Evolutionary conservation across 1,140 invertebrate species (phyloP).

Genomic region (Melitaea cinxia): DNA sequence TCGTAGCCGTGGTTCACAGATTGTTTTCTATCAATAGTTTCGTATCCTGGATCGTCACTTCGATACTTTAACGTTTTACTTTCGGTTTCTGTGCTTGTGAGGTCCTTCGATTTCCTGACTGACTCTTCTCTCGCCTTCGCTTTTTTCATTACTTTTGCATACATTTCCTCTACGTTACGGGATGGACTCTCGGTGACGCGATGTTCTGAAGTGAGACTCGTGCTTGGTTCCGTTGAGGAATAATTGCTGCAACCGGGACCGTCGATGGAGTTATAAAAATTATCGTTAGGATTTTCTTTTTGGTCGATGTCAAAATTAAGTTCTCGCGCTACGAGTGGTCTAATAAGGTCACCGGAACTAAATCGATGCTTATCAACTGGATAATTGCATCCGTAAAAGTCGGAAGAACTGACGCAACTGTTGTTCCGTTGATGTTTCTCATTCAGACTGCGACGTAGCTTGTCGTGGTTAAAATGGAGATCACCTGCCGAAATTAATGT

Average conservation of each 20-base stretch:
- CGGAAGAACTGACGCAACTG: constrained; percentile 80
- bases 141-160: constrained; percentile 92
- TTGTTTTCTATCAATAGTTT: constrained; percentile 75
- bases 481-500: constrained; percentile 54
- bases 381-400: constrained; percentile 81
- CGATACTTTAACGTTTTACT: constrained; percentile 50
- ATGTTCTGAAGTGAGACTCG: constrained; percentile 75
- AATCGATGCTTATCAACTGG: constrained; percentile 80
- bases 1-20: constrained; percentile 78
- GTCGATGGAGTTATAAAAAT: constrained; percentile 77
- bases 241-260: constrained; percentile 62
- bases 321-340: constrained; percentile 74
- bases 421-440: constrained; percentile 81
- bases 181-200: constrained; percentile 84
- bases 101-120: constrained; percentile 52
- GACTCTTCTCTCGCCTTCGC: constrained; percentile 73
- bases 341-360: constrained; percentile 72
- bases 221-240: constrained; percentile 66
- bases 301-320: constrained; percentile 74
- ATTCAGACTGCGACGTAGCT: constrained; percentile 77
- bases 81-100: constrained; percentile 41
- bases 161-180: constrained; percentile 91
- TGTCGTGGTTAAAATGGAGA: constrained; percentile 76
- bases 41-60: constrained; percentile 79
- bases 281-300: constrained; percentile 56